Evolutionary conservation across 2,797 vertebrate genomes (phyloP), one percentile per base, ranked within the genome.

Genomic region (Discoglossus pictus): DNA sequence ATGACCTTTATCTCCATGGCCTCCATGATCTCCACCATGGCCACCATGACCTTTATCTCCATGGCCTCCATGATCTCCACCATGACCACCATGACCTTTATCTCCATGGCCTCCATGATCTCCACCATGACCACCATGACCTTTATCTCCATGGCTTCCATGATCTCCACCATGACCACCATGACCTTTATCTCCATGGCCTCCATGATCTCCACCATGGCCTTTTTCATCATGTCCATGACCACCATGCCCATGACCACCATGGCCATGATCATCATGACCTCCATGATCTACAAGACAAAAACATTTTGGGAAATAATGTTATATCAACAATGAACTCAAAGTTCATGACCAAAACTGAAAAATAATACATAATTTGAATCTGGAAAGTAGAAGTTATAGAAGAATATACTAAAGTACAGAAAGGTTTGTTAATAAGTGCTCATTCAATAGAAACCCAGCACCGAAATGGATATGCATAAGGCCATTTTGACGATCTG

Each of bases 171-270:
- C n/a, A 6, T 15, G 13, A 21, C 10, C 25, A 23, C 9, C 50
- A 25, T 34, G 15, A 7, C 50, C 61, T 21, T 46, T 46, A 1
- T 23, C 20, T 12, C 36, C 39, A 23, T 54, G 50, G 10, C 18
- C 18, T 16, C 52, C 44, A n/a, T 23, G 43, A 15, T 47, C 31
- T 27, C 35, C 60, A 50, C 60, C 60, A 40, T 25, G 15, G 9
- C 23, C 24, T 61, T 23, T 35, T 46, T 27, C 12, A 18, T 27
- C 17, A 36, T n/a, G 9, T 46, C 43, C 38, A 7, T 20, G 7
- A 9, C 34, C 34, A 10, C 12, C 51, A 54, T 25, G 21, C 6
- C 23, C 7, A 1, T 59, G 25, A 6, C 15, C 4, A 1, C 12
- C 24, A 27, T 59, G 6, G 36, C 21, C 25, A 46, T 36, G 16